These are phyloP conservation scores for Oncopeltus fasciatus DNA, from an alignment of 1,140 invertebrate genomes.

Conservation along the genomic window DNA sequence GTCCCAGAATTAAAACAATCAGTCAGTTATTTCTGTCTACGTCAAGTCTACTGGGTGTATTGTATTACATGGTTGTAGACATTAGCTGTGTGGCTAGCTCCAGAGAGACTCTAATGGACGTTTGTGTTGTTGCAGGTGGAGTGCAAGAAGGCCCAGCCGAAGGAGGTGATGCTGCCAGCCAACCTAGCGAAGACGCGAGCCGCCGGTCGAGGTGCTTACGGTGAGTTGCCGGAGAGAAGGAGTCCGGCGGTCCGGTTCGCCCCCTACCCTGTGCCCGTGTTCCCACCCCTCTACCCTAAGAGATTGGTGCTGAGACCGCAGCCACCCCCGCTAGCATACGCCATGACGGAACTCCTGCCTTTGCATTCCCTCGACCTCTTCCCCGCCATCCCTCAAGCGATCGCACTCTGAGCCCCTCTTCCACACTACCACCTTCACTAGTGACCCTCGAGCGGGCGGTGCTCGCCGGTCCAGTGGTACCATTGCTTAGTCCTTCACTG, in stretches of 20 bases:
- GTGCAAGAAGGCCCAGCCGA: constrained; percentile 98
- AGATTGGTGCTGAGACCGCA: constrained; percentile 20
- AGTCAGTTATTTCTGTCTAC: too few relatives aligned
- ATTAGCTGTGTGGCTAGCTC: not conserved
- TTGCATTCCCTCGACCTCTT: not conserved
- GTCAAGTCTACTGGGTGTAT: too few relatives aligned
- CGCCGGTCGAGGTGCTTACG: constrained; percentile 79
- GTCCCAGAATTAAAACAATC: too few relatives aligned
- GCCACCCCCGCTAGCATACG: constrained; percentile 43
- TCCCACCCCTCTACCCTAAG: constrained; percentile 11
- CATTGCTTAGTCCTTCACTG: too few relatives aligned
- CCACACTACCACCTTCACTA: constrained; percentile 8
- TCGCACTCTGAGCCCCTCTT: constrained; percentile 14
- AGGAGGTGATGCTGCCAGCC: constrained; percentile 96
- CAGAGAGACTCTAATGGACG: too few relatives aligned
- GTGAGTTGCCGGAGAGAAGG: constrained; percentile 54
- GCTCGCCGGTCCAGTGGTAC: too few relatives aligned
- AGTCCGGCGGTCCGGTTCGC: constrained; percentile 32
- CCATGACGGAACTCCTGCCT: constrained; percentile 49
- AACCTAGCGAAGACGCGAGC: constrained; percentile 85
- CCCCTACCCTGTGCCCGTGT: constrained; percentile 41
- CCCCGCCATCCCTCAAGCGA: constrained; percentile 9
- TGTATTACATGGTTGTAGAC: too few relatives aligned
- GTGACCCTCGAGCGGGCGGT: not conserved
- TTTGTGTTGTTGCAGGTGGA: constrained; percentile 65